Base-by-base conservation (phyloP, 2,113 vertebrate genomes). In the Mesembrinibis cayennensis region DNA sequence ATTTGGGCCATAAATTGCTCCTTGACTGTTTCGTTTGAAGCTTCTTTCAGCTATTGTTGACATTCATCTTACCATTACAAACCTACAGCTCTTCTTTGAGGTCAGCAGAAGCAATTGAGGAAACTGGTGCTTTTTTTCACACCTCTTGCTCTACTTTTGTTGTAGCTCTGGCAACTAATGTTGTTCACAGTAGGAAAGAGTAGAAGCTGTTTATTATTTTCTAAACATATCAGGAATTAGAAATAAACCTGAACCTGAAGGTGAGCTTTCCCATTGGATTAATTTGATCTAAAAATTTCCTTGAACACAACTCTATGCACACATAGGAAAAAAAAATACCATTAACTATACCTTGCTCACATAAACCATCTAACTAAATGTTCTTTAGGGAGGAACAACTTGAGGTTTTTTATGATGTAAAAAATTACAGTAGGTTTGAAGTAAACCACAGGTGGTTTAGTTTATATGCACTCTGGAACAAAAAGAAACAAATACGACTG, bases 11-110 rank as follows among this genome's bases (percentile, higher is more conserved):
- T 89, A 95, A 89, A 95, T 94, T 83, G 50, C 22, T 92, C 59
- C 59, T 93, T 92, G 82, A 86, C 86, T 92, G 27, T 86, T 87
- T 82, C 76, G 89, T 93, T 89, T 83, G 67, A 89, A 90, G 32
- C 32, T 89, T 49, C 87, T 83, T 93, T 70, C 63, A 83, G 67
- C 49, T 89, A 49, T 70, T 89, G 63, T 81, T 96, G 93, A 86
- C 81, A 95, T 94, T 89, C 29, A 59, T 90, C 72, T 93, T 78
- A 77, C 80, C 69, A 71, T 66, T 81, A 59, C 25, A 89, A 87
- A 89, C 50, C 65, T 59, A 38, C n/a, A 84, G 29, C 17, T 73
- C 34, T 85, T 82, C 73, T 95, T 15, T 80, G 71, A 93, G 86
- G 76, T 89, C 76, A 84, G n/a, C 21, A 87, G 83, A 93, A 89